Evolutionary conservation across 2,113 vertebrate species (phyloP).

Genomic region (Pampusana beccarii): DNA sequence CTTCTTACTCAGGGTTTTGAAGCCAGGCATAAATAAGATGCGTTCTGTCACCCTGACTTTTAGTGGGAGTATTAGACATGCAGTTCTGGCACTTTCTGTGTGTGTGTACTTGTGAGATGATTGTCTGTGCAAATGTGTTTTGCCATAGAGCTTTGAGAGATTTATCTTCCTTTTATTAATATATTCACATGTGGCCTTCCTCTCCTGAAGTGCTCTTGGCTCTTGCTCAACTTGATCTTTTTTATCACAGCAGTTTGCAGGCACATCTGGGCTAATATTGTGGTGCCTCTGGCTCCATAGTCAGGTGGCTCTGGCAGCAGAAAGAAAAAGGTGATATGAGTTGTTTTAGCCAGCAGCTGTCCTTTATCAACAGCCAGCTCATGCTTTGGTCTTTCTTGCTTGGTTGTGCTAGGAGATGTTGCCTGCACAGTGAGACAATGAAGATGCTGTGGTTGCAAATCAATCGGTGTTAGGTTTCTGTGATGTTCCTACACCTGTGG

Average conservation of each 20-base stretch:
- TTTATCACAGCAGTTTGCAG: not conserved
- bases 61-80: not conserved
- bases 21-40: not conserved
- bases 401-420: not conserved
- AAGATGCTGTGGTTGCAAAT: not conserved
- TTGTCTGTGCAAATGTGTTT: not conserved
- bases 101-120: not conserved
- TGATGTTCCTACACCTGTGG: not conserved
- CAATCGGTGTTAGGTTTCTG: not conserved
- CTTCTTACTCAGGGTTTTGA: not conserved
- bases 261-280: not conserved
- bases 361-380: not conserved
- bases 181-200: rapidly evolving
- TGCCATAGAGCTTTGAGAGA: not conserved
- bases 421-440: rapidly evolving
- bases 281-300: not conserved
- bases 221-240: not conserved
- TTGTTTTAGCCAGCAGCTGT: not conserved
- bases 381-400: not conserved
- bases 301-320: not conserved
- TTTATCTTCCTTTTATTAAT: not conserved
- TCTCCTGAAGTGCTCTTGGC: not conserved
- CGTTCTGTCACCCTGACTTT: not conserved
- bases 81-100: not conserved
- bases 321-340: not conserved